These are phyloP conservation scores for Sciurus vulgaris DNA, from an alignment of 2,797 vertebrate species.

Conservation along the genomic window DNA sequence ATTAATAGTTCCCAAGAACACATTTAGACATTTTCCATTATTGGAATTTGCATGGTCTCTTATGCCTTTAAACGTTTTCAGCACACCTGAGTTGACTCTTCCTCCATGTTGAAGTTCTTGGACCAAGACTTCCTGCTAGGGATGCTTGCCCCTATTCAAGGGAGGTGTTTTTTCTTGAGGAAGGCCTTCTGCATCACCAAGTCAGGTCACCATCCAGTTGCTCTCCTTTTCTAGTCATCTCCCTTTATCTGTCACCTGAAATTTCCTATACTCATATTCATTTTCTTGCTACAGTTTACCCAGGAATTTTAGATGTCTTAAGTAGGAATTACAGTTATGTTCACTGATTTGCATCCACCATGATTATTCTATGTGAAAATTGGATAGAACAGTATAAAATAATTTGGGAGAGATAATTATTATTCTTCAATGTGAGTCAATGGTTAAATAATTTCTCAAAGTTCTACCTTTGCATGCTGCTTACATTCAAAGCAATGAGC, in stretches of 20 bases:
- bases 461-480: not conserved
- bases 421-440: not conserved
- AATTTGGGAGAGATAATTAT: not conserved
- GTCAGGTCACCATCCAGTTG: not conserved
- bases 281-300: not conserved
- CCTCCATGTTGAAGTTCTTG: not conserved
- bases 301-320: not conserved
- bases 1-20: no score
- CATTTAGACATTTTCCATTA: not conserved
- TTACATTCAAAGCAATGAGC: not conserved
- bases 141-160: not conserved
- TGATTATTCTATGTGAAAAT: not conserved
- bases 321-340: not conserved
- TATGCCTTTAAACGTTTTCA: not conserved
- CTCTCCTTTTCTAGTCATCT: not conserved
- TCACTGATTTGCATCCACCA: not conserved
- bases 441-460: slow-evolving; percentile 17
- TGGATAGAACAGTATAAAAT: not conserved
- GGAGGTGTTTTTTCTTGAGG: not conserved
- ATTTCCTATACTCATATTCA: not conserved
- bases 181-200: not conserved
- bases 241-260: not conserved
- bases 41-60: not conserved
- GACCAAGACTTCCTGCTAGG: not conserved
- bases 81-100: not conserved